A percentile compares a stretch with the other conserved stretches of the same genome.
phyloP scores from a whole-genome alignment of 2,113 vertebrate species.

The Ploceus nigricollis region DNA sequence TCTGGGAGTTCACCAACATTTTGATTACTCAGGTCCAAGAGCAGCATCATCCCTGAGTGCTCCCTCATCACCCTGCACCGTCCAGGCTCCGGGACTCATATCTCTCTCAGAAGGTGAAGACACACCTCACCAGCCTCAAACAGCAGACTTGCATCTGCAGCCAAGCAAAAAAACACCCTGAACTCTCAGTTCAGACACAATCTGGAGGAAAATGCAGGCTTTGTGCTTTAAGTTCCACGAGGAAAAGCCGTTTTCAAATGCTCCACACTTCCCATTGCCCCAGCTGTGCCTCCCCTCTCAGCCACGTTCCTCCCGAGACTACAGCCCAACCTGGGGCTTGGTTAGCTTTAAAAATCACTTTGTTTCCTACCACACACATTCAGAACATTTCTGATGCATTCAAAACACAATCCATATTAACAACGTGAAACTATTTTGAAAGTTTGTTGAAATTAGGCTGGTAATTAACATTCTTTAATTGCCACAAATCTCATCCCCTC shows the following conservation, averaged over 20 bases:
- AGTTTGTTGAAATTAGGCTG: neutral
- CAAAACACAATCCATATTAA: neutral
- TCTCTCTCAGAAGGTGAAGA: neutral
- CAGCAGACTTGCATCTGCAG: neutral
- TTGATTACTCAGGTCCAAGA: neutral
- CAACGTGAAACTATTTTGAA: neutral
- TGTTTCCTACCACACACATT: neutral
- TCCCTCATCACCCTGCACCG: fast-evolving
- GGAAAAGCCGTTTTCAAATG: neutral
- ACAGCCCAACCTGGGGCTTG: neutral
- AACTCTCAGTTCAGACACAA: neutral
- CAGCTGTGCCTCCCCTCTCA: neutral
- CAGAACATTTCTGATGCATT: neutral
- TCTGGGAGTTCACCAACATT: neutral
- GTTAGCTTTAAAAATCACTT: neutral
- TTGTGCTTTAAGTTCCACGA: neutral
- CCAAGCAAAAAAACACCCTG: neutral
- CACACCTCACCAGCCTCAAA: neutral
- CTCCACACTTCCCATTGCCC: fast-evolving
- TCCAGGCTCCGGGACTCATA: fast-evolving
- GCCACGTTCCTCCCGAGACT: fast-evolving
- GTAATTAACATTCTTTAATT: neutral
- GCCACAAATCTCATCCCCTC: neutral
- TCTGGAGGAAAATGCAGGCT: neutral
- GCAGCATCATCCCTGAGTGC: neutral